Conservation (phyloP, 2,888 invertebrate species). For the Tiliacea aurago region DNA sequence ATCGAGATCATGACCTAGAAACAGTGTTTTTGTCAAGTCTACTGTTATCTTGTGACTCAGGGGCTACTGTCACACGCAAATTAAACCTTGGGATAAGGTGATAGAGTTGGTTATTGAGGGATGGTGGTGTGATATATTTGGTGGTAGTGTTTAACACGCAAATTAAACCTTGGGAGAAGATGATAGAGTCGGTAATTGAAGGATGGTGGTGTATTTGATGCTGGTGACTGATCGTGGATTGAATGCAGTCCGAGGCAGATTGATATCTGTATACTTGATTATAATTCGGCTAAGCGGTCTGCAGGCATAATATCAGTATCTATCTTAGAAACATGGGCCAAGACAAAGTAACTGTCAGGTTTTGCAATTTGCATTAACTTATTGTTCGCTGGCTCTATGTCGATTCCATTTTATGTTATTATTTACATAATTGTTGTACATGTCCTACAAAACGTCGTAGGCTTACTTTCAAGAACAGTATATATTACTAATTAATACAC, state of each 20-base stretch:
- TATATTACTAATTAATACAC: background rate
- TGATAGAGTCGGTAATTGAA: background rate
- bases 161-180: background rate
- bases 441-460: background rate
- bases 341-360: constrained; percentile 21
- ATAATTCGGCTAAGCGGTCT: constrained; percentile 9
- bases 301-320: background rate
- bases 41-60: constrained; percentile 64
- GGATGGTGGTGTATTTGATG: background rate
- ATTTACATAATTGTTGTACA: background rate
- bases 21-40: constrained; percentile 55
- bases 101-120: constrained; percentile 24
- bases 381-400: constrained; percentile 16
- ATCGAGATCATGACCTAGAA: constrained; percentile 61
- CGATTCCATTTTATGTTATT: background rate
- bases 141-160: background rate
- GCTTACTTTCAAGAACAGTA: constrained; percentile 13
- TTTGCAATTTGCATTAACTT: constrained; percentile 21
- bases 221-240: constrained; percentile 5
- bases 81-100: constrained; percentile 10
- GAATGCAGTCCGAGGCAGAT: background rate
- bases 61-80: constrained; percentile 19
- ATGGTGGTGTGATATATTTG: background rate
- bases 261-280: constrained; percentile 17
- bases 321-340: background rate